A percentile compares a stretch with the other conserved stretches of the same genome.
These are phyloP conservation scores for Apostichopus californicus DNA, from an alignment of 35 echinoderm and acorn worm species.

Conservation along the genomic window DNA sequence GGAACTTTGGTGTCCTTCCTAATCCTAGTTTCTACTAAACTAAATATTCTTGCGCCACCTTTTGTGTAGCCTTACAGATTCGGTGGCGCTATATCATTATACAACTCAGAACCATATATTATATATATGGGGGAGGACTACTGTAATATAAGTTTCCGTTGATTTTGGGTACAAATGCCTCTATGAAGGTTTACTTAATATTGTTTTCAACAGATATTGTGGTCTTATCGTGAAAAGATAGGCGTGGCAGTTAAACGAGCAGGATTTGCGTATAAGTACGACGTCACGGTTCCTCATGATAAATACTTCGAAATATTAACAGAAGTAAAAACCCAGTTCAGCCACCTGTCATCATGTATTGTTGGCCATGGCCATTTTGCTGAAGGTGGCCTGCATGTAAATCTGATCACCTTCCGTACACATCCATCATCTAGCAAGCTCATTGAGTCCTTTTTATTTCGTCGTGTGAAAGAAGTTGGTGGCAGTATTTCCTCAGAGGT, in stretches of 20 bases:
- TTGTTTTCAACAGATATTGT: conserved; percentile 62
- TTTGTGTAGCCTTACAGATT: too few species aligned
- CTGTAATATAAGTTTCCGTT: too few species aligned
- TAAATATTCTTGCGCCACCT: too few species aligned
- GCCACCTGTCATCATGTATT: conserved; percentile 2
- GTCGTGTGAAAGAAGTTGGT: conserved; percentile 44
- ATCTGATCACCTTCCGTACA: conserved; percentile 49
- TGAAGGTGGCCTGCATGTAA: conserved; percentile 85
- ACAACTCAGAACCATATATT: too few species aligned
- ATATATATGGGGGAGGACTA: too few species aligned
- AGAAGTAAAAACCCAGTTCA: conserved; percentile 59
- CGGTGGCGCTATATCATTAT: too few species aligned
- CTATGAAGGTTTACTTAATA: neutral
- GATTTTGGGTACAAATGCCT: too few species aligned
- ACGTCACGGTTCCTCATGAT: conserved; percentile 70
- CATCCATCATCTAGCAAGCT: conserved; percentile 23
- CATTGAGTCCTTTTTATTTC: conserved; percentile 81
- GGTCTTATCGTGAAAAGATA: conserved; percentile 73
- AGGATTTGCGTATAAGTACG: conserved; percentile 83
- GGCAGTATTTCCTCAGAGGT: conserved; percentile 88
- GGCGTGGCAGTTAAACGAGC: conserved; percentile 62
- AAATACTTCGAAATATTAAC: conserved; percentile 58
- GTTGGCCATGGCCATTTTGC: conserved; percentile 85
- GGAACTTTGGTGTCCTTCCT: too few species aligned
- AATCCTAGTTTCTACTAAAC: too few species aligned